Evolutionary conservation across 92 coral and sea anemone genomes (phyloP).

Genomic region (Phymanthus crucifer): DNA sequence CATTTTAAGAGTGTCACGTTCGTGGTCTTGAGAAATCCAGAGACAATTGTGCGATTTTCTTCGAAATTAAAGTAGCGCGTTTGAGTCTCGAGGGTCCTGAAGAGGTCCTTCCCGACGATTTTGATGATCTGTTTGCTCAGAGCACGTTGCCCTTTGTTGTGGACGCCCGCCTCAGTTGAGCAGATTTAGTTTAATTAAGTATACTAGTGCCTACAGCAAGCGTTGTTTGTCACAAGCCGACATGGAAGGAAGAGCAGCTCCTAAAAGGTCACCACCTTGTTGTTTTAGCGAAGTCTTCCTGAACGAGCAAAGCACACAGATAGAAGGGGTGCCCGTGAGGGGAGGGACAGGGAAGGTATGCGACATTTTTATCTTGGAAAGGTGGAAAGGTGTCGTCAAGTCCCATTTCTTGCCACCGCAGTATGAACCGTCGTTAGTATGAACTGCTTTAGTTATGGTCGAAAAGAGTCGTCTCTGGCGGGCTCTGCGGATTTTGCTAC

Average conservation of each 20-base stretch:
- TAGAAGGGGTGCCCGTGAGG: too few species aligned
- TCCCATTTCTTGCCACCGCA: too few species aligned
- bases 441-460: too few species aligned
- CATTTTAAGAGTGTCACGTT: neutral
- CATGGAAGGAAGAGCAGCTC: neutral
- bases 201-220: neutral
- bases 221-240: neutral
- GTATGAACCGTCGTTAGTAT: too few species aligned
- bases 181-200: neutral
- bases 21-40: neutral
- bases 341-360: too few species aligned
- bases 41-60: neutral
- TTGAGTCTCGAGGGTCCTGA: neutral
- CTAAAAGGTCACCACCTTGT: neutral
- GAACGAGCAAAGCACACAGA: neutral
- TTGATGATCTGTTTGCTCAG: neutral
- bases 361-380: too few species aligned
- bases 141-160: slow-evolving; percentile 5
- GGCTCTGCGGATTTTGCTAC: too few species aligned
- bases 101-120: neutral
- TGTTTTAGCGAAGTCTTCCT: neutral
- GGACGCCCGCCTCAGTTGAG: neutral
- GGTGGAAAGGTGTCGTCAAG: too few species aligned
- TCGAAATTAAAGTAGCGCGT: neutral
- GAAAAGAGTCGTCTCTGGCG: too few species aligned